A percentile compares a stretch with the other conserved stretches of the same genome.
phyloP scores from a whole-genome alignment of 1,140 invertebrate species.

The Portunus trituberculatus region DNA sequence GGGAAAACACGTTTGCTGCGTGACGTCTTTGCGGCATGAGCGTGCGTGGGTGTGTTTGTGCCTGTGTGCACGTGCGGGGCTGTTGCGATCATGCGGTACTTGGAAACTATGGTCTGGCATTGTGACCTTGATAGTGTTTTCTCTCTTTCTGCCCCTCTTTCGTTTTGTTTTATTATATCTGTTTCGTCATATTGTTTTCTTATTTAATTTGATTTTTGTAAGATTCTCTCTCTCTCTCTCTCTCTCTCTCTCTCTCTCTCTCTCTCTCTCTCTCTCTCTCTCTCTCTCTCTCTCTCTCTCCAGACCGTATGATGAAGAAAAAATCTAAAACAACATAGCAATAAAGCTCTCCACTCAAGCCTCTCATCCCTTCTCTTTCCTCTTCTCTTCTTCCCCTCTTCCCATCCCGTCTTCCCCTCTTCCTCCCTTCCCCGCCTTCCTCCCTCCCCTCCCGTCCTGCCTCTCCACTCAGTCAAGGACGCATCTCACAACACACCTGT shows the following conservation, averaged over 20 bases:
- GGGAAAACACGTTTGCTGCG: too few relatives aligned
- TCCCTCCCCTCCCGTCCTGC: not conserved
- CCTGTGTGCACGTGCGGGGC: not conserved
- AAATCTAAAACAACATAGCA: not conserved
- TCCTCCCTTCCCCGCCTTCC: not conserved
- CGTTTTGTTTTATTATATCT: not conserved
- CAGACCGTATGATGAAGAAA: not conserved
- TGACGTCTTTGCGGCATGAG: too few relatives aligned
- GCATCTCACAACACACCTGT: too few relatives aligned
- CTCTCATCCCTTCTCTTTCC: not conserved
- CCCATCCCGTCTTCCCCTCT: not conserved
- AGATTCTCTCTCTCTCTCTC: not conserved
- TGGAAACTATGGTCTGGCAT: not conserved
- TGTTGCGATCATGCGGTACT: not conserved
- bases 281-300: constrained; percentile 43
- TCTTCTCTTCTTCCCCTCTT: not conserved
- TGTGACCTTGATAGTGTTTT: not conserved
- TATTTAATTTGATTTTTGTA: not conserved
- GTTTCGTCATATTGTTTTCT: not conserved
- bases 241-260: constrained; percentile 29
- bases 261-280: constrained; percentile 27
- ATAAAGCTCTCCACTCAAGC: not conserved
- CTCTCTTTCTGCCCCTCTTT: not conserved
- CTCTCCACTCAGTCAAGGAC: not conserved
- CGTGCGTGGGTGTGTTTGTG: too few relatives aligned